Conservation (phyloP, 2,797 vertebrate species). For the Anolis apletophallus region DNA sequence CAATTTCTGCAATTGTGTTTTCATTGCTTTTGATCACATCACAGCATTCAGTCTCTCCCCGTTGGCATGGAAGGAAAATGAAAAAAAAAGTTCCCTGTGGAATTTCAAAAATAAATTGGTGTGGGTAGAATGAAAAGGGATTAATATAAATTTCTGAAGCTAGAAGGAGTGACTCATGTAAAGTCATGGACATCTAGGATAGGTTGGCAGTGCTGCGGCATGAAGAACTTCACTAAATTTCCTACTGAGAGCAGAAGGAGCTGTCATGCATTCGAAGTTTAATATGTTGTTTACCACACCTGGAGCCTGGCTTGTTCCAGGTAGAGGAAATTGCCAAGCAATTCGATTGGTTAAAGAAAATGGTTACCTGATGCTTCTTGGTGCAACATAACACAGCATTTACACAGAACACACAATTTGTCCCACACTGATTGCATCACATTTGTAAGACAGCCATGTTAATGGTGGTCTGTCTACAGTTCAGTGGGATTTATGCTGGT, state of each 20-base stretch:
- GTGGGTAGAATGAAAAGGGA: neutral
- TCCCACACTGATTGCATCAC: too few species aligned
- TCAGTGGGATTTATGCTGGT: too few species aligned
- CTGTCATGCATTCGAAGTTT: neutral
- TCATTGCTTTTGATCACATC: constrained; percentile 22
- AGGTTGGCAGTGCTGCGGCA: neutral
- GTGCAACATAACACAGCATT: too few species aligned
- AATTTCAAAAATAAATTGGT: neutral
- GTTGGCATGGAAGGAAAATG: neutral
- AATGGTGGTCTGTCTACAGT: too few species aligned
- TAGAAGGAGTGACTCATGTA: neutral
- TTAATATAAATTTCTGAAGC: neutral
- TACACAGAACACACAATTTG: too few species aligned
- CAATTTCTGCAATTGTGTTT: constrained; percentile 10
- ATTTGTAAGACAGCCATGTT: too few species aligned
- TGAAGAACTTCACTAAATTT: neutral
- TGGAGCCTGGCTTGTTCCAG: neutral
- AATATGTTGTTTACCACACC: neutral
- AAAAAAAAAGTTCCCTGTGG: neutral
- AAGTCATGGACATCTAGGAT: neutral
- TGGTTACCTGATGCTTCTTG: neutral
- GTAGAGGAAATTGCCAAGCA: neutral
- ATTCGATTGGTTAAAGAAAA: neutral
- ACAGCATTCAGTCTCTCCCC: neutral
- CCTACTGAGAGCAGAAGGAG: neutral